Conservation (phyloP, 2,113 vertebrate species). For the Castor canadensis region DNA sequence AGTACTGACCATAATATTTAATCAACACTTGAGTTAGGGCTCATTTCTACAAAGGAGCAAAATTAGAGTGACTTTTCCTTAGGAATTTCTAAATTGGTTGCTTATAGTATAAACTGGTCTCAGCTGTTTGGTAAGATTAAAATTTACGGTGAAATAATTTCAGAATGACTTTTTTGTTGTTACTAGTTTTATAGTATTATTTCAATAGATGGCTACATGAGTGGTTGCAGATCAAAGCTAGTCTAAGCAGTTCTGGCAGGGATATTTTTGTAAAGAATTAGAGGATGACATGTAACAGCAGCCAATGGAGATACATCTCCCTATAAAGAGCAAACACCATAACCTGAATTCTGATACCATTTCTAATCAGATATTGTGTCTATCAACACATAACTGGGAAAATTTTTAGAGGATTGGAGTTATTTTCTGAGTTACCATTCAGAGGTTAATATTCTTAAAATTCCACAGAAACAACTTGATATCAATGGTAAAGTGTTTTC, state of each 20-base stretch:
- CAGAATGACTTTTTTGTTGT: neutral
- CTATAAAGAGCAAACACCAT: no score
- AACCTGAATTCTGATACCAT: slow-evolving; percentile 12
- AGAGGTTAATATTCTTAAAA: neutral
- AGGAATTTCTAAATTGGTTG: slow-evolving; percentile 1
- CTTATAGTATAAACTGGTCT: neutral
- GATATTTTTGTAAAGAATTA: slow-evolving; percentile 3
- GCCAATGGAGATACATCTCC: no score
- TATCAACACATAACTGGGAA: neutral
- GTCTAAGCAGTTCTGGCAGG: neutral
- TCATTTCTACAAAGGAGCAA: neutral
- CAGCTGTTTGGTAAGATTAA: neutral
- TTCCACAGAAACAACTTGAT: slow-evolving; percentile 11
- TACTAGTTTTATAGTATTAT: neutral
- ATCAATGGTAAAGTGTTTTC: neutral
- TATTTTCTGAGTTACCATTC: slow-evolving; percentile 54
- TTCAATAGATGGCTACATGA: neutral
- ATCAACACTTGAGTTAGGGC: neutral
- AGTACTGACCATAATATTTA: neutral
- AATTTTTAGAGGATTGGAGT: slow-evolving; percentile 1
- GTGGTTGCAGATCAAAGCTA: slow-evolving; percentile 22
- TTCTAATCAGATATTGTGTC: neutral
- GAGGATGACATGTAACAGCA: no score
- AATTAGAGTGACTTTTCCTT: neutral
- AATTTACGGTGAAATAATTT: neutral